Evolutionary conservation across 2,888 invertebrate genomes (phyloP), one percentile per base, ranked within the genome.

Genomic region (Portevinia maculata): DNA sequence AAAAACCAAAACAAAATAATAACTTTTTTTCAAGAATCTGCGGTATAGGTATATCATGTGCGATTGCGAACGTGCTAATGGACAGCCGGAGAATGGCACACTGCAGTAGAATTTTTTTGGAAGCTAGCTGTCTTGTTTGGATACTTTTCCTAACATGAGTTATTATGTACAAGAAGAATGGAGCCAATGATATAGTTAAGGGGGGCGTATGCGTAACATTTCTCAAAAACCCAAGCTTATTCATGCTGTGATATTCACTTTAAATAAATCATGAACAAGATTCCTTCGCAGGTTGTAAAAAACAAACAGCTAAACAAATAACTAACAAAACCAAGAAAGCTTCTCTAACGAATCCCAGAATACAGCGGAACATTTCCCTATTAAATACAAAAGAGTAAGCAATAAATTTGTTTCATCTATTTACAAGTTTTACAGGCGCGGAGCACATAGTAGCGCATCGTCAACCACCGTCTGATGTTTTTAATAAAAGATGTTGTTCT

Each of bases 171-270:
- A 24, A 24, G 24, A 24, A 24, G 24, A n/a, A n/a, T n/a, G n/a
- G n/a, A n/a, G n/a, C n/a, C 24, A 24, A 24, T 0, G 19, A 55
- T 1, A 9, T 11, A 60, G 8, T 0, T 2, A 3, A 30, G 46
- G 75, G 69, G 39, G 62, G 79, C 75, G 69, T 81, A 69, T 75
- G 75, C 46, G 79, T 50, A 70, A 75, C 37, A 8, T 79, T 67
- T 73, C 17, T 52, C 9, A 21, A 15, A 34, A 24, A 50, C 60
- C 65, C 79, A 71, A 24, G 59, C 19, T 73, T 32, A 15, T 11
- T 34, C 5, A 24, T 24, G 24, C 53, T 71, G 21, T 52, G 39
- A 46, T 30, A 21, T 37, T 46, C 6, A 57, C 37, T 57, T 71
- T 11, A 21, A 37, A 46, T 17, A 50, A 46, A 62, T 50, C 48